Evolutionary conservation across 2,797 vertebrate species (phyloP).

Genomic region (Poeciliopsis presidionis): DNA sequence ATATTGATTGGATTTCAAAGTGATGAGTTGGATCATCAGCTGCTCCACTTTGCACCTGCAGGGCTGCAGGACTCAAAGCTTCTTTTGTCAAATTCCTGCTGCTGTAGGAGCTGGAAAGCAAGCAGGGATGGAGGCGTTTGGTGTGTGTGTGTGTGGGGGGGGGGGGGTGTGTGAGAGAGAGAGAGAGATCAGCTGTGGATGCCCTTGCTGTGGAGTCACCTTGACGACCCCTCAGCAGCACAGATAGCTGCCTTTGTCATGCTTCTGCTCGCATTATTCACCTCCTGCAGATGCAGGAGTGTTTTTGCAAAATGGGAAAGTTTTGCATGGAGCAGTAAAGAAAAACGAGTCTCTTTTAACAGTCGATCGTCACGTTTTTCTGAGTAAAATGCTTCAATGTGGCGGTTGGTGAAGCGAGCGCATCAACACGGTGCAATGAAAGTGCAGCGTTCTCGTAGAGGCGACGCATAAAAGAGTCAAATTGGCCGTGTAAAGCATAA

Average conservation of each 20-base stretch:
- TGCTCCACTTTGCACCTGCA: conserved; percentile 18
- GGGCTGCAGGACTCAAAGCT: conserved; percentile 1
- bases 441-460: not conserved
- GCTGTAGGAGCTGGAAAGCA: not conserved
- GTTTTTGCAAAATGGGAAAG: not conserved
- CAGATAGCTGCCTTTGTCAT: conserved; percentile 3
- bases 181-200: conserved; percentile 22
- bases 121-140: not conserved
- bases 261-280: not conserved
- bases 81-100: conserved; percentile 10
- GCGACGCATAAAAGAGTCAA: not conserved
- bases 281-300: not conserved
- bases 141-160: not conserved
- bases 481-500: conserved; percentile 2
- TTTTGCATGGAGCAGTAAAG: not conserved
- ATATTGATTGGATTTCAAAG: not conserved
- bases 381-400: not conserved
- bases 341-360: not conserved
- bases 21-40: conserved; percentile 1
- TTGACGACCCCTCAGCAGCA: conserved; percentile 49
- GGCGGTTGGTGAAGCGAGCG: not conserved
- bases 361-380: not conserved
- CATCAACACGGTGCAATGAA: conserved; percentile 8
- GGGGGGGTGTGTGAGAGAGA: not conserved
- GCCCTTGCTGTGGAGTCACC: conserved; percentile 53